These are phyloP conservation scores for Chiridota heheva DNA, from an alignment of 35 echinoderm and acorn worm species.

Conservation along the genomic window DNA sequence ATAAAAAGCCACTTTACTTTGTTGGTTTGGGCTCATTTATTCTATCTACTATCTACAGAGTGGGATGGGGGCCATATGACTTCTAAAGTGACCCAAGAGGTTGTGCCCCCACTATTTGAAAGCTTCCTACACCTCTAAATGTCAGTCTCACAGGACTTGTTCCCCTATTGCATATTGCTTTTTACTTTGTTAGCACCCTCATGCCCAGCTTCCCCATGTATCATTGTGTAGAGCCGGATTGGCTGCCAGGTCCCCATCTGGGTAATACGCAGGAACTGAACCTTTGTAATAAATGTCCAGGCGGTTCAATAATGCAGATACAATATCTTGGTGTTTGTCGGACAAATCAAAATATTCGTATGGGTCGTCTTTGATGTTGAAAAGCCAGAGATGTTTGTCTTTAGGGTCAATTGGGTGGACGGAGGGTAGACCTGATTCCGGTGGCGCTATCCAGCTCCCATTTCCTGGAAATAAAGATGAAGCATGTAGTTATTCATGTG, in stretches of 20 bases:
- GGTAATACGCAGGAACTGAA: conserved; percentile 60
- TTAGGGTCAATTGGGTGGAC: conserved; percentile 48
- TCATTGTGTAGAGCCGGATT: conserved; percentile 77
- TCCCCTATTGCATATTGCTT: no score
- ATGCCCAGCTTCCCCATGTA: conserved; percentile 71
- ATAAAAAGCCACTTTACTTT: no score
- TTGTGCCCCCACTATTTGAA: no score
- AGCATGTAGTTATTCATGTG: no score
- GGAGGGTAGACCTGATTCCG: conserved; percentile 59
- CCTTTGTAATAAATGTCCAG: conserved; percentile 47
- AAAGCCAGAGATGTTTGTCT: conserved; percentile 68
- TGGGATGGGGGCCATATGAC: no score
- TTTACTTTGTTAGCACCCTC: no score
- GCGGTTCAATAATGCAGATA: conserved; percentile 42
- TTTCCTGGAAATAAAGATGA: no score
- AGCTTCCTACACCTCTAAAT: no score
- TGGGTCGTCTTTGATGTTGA: conserved; percentile 86
- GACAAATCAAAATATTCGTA: conserved; percentile 70
- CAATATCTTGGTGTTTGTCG: conserved; percentile 39
- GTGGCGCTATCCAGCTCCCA: conserved; percentile 82
- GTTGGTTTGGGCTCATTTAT: no score
- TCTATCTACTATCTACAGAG: no score
- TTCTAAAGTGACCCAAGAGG: no score
- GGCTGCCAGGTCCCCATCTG: conserved; percentile 47
- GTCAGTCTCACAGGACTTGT: no score